These are phyloP conservation scores for Zele albiditarsus DNA, from an alignment of 2,888 invertebrate species.

Conservation along the genomic window DNA sequence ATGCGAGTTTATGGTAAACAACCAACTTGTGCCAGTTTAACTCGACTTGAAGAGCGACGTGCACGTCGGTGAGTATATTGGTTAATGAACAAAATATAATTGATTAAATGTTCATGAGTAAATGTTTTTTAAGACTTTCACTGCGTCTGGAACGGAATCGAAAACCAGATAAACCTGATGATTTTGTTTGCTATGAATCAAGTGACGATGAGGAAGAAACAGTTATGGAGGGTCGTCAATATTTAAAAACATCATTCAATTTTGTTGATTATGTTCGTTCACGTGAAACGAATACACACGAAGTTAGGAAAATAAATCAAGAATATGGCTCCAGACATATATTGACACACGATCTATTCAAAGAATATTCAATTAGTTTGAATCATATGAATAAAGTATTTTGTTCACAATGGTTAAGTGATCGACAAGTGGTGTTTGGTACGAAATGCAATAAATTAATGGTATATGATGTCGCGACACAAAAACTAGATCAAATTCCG, in stretches of 20 bases:
- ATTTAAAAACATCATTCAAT: slow-evolving; percentile 86
- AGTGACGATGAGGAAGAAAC: slow-evolving; percentile 91
- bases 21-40: slow-evolving; percentile 84
- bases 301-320: slow-evolving; percentile 81
- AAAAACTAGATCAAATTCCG: slow-evolving; percentile 91
- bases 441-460: slow-evolving; percentile 98
- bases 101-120: background rate
- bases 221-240: slow-evolving; percentile 81
- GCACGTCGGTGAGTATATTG: slow-evolving; percentile 76
- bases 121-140: slow-evolving; percentile 58
- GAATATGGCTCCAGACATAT: slow-evolving; percentile 91
- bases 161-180: slow-evolving; percentile 91
- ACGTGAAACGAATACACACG: slow-evolving; percentile 82
- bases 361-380: slow-evolving; percentile 87
- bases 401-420: slow-evolving; percentile 96
- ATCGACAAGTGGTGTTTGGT: slow-evolving; percentile 95
- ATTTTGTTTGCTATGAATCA: slow-evolving; percentile 92
- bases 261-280: slow-evolving; percentile 89
- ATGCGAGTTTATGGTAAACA: slow-evolving; percentile 82
- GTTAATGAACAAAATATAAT: background rate
- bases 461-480: slow-evolving; percentile 92
- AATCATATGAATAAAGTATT: slow-evolving; percentile 95
- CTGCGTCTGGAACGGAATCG: slow-evolving; percentile 81
- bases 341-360: slow-evolving; percentile 90
- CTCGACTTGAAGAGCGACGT: slow-evolving; percentile 83